Percentiles rank a stretch among this genome's conserved stretches.
Evolutionary conservation across 2,113 vertebrate species (phyloP).

Genomic region (Nycticebus coucang): DNA sequence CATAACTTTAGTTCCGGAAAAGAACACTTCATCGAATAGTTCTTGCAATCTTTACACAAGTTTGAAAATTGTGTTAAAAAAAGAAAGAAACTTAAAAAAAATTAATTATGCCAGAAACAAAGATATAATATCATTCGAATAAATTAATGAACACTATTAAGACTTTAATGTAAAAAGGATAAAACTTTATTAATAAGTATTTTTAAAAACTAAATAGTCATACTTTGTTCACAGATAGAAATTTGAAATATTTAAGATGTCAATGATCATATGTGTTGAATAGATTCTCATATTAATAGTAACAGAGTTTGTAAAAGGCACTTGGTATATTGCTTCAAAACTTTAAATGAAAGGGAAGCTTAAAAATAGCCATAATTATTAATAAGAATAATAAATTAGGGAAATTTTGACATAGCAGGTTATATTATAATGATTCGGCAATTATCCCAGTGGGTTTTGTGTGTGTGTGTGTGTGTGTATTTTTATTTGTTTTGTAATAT

Average conservation of each 20-base stretch:
- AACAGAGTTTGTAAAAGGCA: background rate
- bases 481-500: background rate
- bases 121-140: background rate
- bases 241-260: background rate
- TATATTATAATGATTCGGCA: background rate
- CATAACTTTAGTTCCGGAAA: background rate
- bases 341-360: background rate
- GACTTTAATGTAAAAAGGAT: background rate
- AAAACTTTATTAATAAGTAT: background rate
- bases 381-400: background rate
- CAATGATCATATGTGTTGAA: background rate
- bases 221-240: background rate
- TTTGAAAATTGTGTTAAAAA: background rate
- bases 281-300: background rate
- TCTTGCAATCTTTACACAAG: background rate
- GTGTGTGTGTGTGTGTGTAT: background rate
- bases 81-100: background rate
- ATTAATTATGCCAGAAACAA: background rate
- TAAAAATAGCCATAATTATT: background rate
- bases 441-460: background rate
- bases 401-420: background rate
- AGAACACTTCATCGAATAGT: background rate
- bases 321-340: background rate
- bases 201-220: background rate
- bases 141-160: background rate